Conservation (phyloP, 2,888 invertebrate species). For the Leptothorax acervorum region DNA sequence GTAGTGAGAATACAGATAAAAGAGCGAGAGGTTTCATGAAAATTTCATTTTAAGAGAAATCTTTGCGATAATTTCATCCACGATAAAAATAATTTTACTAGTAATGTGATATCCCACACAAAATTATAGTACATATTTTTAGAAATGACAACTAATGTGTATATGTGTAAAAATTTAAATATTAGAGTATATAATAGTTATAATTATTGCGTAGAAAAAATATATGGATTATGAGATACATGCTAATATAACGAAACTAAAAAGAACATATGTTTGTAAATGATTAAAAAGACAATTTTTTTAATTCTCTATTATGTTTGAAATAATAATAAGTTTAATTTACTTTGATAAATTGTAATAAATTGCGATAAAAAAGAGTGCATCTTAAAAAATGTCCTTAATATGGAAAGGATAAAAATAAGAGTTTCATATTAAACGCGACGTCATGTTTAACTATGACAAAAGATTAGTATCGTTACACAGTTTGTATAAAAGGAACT, state of each 20-base stretch:
- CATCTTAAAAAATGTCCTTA: not conserved
- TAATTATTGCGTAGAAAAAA: not conserved
- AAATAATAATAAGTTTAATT: not conserved
- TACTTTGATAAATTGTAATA: not conserved
- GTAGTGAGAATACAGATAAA: not conserved
- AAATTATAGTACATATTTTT: not conserved
- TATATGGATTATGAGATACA: not conserved
- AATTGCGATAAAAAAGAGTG: not conserved
- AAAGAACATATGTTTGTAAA: not conserved
- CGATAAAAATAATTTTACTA: not conserved
- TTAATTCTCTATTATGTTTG: not conserved
- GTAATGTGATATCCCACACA: not conserved
- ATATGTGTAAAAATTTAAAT: not conserved
- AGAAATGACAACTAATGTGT: not conserved
- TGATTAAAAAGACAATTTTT: not conserved
- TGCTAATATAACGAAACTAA: not conserved
- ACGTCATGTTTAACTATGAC: slow-evolving; percentile 1
- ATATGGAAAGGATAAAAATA: not conserved
- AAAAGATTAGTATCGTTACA: not conserved
- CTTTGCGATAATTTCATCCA: not conserved
- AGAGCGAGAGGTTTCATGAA: not conserved
- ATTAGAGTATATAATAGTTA: not conserved
- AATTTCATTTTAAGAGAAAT: not conserved
- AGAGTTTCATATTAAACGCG: slow-evolving; percentile 5
- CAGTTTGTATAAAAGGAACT: not conserved